Evolutionary conservation across 2,797 vertebrate species (phyloP).

Genomic region (Cynodonichthys magdalenae): DNA sequence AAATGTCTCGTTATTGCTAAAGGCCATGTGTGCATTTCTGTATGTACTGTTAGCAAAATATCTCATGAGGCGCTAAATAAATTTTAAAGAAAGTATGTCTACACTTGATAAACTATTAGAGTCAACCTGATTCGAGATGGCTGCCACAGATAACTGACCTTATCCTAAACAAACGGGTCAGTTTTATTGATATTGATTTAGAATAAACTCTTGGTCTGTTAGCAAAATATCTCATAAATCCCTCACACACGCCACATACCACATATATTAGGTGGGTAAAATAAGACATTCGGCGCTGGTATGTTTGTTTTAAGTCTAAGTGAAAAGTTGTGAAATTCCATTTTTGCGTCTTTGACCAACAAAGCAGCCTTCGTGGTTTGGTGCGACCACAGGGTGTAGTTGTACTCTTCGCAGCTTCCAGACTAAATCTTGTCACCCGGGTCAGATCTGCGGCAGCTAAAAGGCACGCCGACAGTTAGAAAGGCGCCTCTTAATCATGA

Average conservation of each 20-base stretch:
- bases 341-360: slow-evolving; percentile 14
- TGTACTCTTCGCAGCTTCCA: slow-evolving; percentile 57
- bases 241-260: too few species aligned
- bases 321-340: slow-evolving; percentile 36
- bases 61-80: too few species aligned
- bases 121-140: too few species aligned
- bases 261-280: not conserved
- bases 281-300: slow-evolving; percentile 1
- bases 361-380: slow-evolving; percentile 28
- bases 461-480: slow-evolving; percentile 28
- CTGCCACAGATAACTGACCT: too few species aligned
- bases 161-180: too few species aligned
- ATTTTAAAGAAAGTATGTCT: too few species aligned
- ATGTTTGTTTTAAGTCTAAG: slow-evolving; percentile 23
- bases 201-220: too few species aligned
- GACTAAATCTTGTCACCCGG: slow-evolving; percentile 53
- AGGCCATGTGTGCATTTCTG: too few species aligned
- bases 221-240: too few species aligned
- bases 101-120: too few species aligned
- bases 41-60: too few species aligned
- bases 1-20: not conserved
- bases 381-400: slow-evolving; percentile 53
- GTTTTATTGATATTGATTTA: too few species aligned
- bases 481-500: slow-evolving; percentile 34
- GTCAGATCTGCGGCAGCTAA: slow-evolving; percentile 44